Base-by-base conservation (phyloP, 1,140 invertebrate genomes). In the Habropoda laboriosa region DNA sequence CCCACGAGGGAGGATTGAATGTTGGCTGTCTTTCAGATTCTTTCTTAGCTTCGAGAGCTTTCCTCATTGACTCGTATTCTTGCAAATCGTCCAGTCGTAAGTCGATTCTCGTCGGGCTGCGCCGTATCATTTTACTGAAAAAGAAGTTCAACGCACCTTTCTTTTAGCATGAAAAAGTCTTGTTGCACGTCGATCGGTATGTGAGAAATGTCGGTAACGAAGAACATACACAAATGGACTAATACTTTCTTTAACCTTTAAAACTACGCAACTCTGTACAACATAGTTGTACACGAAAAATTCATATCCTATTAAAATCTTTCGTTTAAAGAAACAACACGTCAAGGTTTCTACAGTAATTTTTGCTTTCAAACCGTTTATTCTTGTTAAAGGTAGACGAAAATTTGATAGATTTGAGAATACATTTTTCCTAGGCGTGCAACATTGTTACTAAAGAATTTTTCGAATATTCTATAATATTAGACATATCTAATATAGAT, bases 1-100 rank as follows among this genome's bases (percentile, higher is more conserved):
- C 90, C 93, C 93, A 94, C 2, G 90, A 81, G 7, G 94, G 89
- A 40, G 93, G 90, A 86, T 94, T 88, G 70, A 89, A 67, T 87
- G 61, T 57, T 51, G 70, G 64, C 21, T 90, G 92, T 53, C 94
- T 94, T 49, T 94, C 94, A 63, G 93, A 90, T 81, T 94, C 93
- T 88, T 95, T 94, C 74, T 93, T 93, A 2, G 88, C 83, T 73
- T 93, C 91, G 30, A 92, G 91, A 87, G 94, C 93, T 71, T 94
- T 94, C 61, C 92, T 93, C 81, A 93, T 92, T 0, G 92, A 85
- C 83, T 96, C 95, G 88, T 96, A 97, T 89, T 97, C 96, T 84
- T 94, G 93, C 38, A 97, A 92, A 92, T 97, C 96, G 40, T 97
- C 96, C 24, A 97, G 91, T 90, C 96, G 96, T 80, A 97, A 91